Percentiles rank a stretch among this genome's conserved stretches.
These are phyloP conservation scores for Caenorhabditis tropicalis DNA, from an alignment of 1,140 invertebrate species.

Conservation along the genomic window DNA sequence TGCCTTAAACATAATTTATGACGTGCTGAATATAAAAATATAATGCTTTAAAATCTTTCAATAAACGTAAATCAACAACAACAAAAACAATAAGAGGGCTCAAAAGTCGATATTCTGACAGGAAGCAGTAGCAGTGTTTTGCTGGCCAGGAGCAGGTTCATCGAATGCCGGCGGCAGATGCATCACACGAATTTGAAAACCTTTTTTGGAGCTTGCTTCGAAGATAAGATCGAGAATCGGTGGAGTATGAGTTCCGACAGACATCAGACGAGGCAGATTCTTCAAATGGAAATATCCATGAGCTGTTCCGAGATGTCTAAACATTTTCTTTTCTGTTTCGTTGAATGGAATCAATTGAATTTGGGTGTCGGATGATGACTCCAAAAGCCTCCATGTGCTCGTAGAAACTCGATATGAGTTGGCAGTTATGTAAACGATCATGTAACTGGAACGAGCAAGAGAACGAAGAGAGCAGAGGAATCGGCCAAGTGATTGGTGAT, in stretches of 20 bases:
- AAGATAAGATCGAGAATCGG: slow-evolving; percentile 22
- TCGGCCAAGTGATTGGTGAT: slow-evolving; percentile 9
- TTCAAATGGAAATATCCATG: slow-evolving; percentile 33
- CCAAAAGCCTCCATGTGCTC: background rate
- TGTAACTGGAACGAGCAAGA: background rate
- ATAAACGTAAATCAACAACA: background rate
- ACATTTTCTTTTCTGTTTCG: slow-evolving; percentile 8
- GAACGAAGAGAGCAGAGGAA: background rate
- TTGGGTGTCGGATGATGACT: background rate
- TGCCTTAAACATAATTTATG: slow-evolving; percentile 21
- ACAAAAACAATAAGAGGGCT: background rate
- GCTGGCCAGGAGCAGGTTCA: slow-evolving; percentile 1
- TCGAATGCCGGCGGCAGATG: slow-evolving; percentile 17
- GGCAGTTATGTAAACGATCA: background rate
- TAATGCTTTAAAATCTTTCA: background rate
- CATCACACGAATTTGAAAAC: slow-evolving; percentile 25
- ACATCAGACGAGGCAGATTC: slow-evolving; percentile 7
- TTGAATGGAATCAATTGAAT: slow-evolving; percentile 18
- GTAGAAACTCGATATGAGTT: background rate
- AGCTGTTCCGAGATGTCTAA: background rate
- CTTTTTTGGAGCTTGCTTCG: slow-evolving; percentile 27
- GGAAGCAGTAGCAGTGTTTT: background rate
- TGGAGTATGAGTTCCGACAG: slow-evolving; percentile 3
- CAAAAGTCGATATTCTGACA: slow-evolving; percentile 28
- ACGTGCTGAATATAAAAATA: background rate